Evolutionary conservation across 2,888 invertebrate genomes (phyloP), one percentile per base, ranked within the genome.

Genomic region (Azorinus chamasolen): DNA sequence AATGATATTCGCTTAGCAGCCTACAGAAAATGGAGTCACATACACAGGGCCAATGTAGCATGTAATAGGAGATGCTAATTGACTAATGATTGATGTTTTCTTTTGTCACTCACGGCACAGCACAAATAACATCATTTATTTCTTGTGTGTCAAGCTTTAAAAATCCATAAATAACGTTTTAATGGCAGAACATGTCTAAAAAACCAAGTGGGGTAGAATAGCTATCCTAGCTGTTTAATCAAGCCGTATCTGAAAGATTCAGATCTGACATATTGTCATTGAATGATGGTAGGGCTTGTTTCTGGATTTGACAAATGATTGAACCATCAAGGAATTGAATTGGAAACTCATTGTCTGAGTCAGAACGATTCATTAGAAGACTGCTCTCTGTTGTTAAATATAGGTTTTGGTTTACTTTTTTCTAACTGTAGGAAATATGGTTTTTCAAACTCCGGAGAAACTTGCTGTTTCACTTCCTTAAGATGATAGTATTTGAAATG

Each of bases 101-200:
- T 85, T 87, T 90, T 90, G 89, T 91, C 89, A 90, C 88, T 87
- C 88, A 85, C 77, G 79, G 76, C 76, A 83, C 70, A 85, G 77
- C 85, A 86, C 88, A 88, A 90, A 89, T 88, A 88, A 88, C 85
- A 80, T 88, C 90, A 89, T 91, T 90, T 91, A 91, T 91, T 90
- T 89, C 88, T 89, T 87, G 88, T 89, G 89, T 88, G 86, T 88
- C 89, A 90, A 89, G 89, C 84, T 79, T 83, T 74, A 57, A 64
- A 78, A 81, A 85, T 77, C 83, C 87, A 87, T 90, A 89, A 89
- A 90, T 90, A 89, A 89, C 84, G 83, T 76, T 74, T 88, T 88
- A 88, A 87, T 87, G 84, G 78, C 75, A 79, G 75, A 84, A 82
- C 75, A 76, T 77, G 64, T 74, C 73, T 59, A 74, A 75, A 79